Evolutionary conservation across 2,797 vertebrate species (phyloP).

Genomic region (Ficedula albicollis): DNA sequence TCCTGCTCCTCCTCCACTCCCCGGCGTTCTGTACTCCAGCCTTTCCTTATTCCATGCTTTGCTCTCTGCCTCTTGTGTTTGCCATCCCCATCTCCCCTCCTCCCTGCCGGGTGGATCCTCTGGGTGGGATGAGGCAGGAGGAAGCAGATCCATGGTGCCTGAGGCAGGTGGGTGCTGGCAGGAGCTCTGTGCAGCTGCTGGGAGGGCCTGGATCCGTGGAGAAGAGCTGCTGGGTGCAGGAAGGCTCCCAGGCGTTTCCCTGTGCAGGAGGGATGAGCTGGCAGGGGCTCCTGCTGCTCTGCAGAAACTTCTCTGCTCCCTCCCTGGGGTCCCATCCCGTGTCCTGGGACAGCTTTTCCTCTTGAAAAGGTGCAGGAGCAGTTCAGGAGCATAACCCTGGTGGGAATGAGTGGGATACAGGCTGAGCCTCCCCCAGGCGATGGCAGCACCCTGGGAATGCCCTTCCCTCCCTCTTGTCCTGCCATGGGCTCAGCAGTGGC

Average conservation of each 20-base stretch:
- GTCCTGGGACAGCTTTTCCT: neutral
- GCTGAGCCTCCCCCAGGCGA: neutral
- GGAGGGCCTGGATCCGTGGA: neutral
- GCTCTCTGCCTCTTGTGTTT: neutral
- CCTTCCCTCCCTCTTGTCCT: neutral
- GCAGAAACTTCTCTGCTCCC: neutral
- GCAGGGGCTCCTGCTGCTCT: fast-evolving
- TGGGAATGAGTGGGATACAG: fast-evolving
- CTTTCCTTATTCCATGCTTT: neutral
- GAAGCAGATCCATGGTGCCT: neutral
- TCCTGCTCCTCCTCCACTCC: neutral
- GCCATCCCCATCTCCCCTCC: neutral
- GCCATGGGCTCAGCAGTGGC: neutral
- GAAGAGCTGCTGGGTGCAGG: neutral
- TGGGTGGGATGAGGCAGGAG: neutral
- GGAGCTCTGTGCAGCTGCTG: fast-evolving
- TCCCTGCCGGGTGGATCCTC: neutral
- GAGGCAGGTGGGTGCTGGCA: fast-evolving
- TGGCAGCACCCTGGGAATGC: neutral
- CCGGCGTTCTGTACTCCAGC: neutral
- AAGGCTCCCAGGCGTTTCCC: neutral
- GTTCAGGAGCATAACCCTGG: neutral
- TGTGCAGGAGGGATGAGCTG: neutral
- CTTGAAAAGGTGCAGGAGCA: fast-evolving
- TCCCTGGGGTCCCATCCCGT: fast-evolving